Evolutionary conservation across 30 jellyfish, hydroid and myxozoan species (phyloP).

Genomic region (Euphysa ruthae): DNA sequence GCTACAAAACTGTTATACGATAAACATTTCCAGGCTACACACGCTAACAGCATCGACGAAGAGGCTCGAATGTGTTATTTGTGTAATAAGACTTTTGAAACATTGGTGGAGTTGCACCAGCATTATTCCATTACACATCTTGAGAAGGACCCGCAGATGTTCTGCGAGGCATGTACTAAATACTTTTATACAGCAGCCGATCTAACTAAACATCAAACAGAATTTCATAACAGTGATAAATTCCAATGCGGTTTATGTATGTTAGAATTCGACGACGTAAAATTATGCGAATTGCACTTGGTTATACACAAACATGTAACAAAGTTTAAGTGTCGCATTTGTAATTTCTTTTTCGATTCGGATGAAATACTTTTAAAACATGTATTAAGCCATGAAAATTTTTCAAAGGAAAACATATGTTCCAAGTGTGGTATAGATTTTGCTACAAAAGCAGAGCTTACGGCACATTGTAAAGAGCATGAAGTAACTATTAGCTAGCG

Average conservation of each 20-base stretch:
- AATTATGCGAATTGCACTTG: conserved; percentile 16
- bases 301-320: conserved; percentile 7
- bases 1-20: background rate
- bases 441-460: no score
- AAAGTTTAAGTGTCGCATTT: background rate
- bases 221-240: conserved; percentile 22
- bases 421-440: no score
- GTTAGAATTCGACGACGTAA: conserved; percentile 15
- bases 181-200: conserved; percentile 6
- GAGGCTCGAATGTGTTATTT: conserved; percentile 1
- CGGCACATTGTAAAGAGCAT: no score
- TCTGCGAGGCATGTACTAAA: conserved; percentile 16
- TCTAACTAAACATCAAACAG: conserved; percentile 22
- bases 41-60: conserved; percentile 32
- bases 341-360: conserved; percentile 12
- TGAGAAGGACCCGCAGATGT: conserved; percentile 2
- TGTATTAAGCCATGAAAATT: background rate
- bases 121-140: conserved; percentile 21
- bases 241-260: conserved; percentile 32
- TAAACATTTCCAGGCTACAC: conserved; percentile 11
- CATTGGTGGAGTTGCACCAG: conserved; percentile 1
- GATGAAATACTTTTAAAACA: background rate
- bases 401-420: background rate
- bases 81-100: conserved; percentile 23
- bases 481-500: no score